phyloP scores from a whole-genome alignment of 2,113 vertebrate species.

The Oceanites oceanicus region DNA sequence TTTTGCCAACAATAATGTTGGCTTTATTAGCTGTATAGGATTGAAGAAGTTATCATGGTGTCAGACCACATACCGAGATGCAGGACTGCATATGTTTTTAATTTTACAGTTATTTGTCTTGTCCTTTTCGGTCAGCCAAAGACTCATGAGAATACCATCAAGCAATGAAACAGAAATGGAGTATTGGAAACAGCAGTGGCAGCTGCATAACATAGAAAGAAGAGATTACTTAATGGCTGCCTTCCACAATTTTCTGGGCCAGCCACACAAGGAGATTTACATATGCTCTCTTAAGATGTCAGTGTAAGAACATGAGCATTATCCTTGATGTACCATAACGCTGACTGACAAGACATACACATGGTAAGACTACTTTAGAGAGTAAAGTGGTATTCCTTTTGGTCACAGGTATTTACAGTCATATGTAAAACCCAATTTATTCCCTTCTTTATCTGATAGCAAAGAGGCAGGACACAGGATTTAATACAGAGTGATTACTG shows the following conservation, averaged over 20 bases:
- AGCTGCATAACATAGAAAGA: neutral
- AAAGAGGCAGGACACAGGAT: neutral
- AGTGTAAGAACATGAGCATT: slow-evolving; percentile 14
- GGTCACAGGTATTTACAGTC: slow-evolving; percentile 39
- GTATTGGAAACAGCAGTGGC: neutral
- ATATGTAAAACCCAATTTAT: neutral
- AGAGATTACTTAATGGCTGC: neutral
- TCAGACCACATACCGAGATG: slow-evolving; percentile 40
- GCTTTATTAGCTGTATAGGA: neutral
- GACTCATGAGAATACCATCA: neutral
- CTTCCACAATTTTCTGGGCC: neutral
- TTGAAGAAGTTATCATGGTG: neutral
- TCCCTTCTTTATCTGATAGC: neutral
- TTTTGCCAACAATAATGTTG: slow-evolving; percentile 31
- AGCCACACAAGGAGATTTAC: neutral
- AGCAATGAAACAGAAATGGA: neutral
- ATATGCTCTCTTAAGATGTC: slow-evolving; percentile 4
- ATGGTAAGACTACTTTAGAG: neutral
- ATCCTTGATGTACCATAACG: neutral
- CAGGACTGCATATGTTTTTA: slow-evolving; percentile 6
- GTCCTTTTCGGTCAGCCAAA: slow-evolving; percentile 15
- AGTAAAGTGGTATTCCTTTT: slow-evolving; percentile 4
- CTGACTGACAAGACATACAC: slow-evolving; percentile 19
- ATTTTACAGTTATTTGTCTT: slow-evolving; percentile 45
- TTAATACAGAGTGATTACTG: neutral